Conservation (phyloP, 2,888 invertebrate genomes). For the Philopedon plagiatum region DNA sequence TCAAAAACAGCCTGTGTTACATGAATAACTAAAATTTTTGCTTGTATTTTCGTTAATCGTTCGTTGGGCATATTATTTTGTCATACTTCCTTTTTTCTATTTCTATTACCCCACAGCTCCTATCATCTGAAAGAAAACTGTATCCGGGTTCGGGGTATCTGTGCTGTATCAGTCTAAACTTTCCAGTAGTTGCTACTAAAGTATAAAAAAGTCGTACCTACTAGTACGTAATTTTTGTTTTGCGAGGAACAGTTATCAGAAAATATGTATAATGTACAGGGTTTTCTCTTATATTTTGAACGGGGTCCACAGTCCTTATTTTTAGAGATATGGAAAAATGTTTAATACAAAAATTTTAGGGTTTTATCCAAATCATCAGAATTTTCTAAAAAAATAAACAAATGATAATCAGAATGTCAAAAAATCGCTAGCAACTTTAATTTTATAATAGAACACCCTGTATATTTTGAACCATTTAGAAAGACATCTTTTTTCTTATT, state of each 20-base stretch:
- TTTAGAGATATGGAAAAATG: too few relatives aligned
- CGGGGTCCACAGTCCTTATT: too few relatives aligned
- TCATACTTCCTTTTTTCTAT: background rate
- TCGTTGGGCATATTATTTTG: too few relatives aligned
- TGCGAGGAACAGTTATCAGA: constrained; percentile 51
- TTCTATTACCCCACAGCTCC: background rate
- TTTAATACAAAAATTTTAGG: too few relatives aligned
- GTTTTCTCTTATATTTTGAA: too few relatives aligned
- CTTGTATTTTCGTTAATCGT: constrained; percentile 21
- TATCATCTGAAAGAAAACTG: background rate
- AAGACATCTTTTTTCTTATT: too few relatives aligned
- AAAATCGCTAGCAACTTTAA: too few relatives aligned
- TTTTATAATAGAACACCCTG: too few relatives aligned
- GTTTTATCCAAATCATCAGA: too few relatives aligned
- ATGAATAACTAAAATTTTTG: constrained; percentile 28
- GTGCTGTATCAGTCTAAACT: constrained; percentile 17
- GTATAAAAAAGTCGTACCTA: constrained; percentile 41
- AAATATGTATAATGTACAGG: constrained; percentile 50
- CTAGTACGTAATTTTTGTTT: constrained; percentile 45
- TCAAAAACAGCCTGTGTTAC: constrained; percentile 35
- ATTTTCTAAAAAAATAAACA: too few relatives aligned
- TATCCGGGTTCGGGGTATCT: background rate
- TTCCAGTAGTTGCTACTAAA: constrained; percentile 24
- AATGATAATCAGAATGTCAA: too few relatives aligned
- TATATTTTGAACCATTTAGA: too few relatives aligned